Conservation (phyloP, 2,888 invertebrate genomes). For the Lottia gigantea region DNA sequence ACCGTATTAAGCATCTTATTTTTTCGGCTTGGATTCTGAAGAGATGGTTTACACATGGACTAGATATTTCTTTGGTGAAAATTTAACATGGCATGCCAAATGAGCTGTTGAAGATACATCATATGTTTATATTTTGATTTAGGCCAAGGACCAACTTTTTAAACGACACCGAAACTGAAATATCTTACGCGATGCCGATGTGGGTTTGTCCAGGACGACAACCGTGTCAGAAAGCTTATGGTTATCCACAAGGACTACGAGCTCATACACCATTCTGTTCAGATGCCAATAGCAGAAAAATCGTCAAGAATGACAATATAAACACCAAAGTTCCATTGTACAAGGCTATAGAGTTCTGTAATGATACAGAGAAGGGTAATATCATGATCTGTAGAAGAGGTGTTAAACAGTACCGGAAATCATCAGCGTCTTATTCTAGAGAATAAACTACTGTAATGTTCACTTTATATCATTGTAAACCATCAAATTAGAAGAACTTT, state of each 20-base stretch:
- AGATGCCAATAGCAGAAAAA: background rate
- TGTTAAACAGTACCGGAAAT: background rate
- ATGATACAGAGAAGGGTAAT: background rate
- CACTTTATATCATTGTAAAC: too few relatives aligned
- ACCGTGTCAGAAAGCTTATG: background rate
- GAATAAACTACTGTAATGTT: background rate
- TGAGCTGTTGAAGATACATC: too few relatives aligned
- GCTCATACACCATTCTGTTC: background rate
- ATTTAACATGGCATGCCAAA: too few relatives aligned
- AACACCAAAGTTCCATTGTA: background rate
- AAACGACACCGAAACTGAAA: too few relatives aligned
- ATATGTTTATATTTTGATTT: too few relatives aligned
- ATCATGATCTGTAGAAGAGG: background rate
- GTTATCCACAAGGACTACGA: background rate
- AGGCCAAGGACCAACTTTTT: too few relatives aligned
- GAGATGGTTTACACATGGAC: too few relatives aligned
- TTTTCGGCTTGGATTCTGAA: too few relatives aligned
- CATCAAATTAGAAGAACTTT: too few relatives aligned
- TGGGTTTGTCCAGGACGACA: background rate
- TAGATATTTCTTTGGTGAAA: too few relatives aligned
- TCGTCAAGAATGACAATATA: background rate
- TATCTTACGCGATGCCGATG: background rate
- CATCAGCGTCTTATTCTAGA: background rate
- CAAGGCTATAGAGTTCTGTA: background rate
- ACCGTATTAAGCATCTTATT: too few relatives aligned